Percentiles rank a stretch among this genome's conserved stretches.
Evolutionary conservation across 2,797 vertebrate genomes (phyloP).

Genomic region (Rousettus madagascariensis): DNA sequence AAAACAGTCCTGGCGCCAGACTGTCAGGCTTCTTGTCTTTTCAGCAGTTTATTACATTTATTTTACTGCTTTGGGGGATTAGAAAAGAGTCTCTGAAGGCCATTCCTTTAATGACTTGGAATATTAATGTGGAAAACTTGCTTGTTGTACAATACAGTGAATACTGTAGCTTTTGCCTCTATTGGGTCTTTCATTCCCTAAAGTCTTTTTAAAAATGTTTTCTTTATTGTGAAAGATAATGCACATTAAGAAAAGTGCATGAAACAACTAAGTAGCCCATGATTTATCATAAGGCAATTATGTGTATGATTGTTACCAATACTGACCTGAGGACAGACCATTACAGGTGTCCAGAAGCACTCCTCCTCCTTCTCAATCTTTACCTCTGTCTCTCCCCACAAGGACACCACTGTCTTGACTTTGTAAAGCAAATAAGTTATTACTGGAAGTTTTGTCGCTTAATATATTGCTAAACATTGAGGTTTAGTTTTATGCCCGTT

Average conservation of each 20-base stretch:
- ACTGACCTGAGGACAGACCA: neutral
- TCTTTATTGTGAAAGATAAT: slow-evolving; percentile 41
- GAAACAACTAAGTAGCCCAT: neutral
- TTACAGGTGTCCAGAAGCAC: neutral
- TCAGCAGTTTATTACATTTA: slow-evolving; percentile 41
- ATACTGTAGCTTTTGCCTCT: slow-evolving; percentile 5
- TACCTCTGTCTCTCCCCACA: neutral
- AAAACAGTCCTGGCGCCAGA: neutral
- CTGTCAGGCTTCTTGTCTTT: slow-evolving; percentile 35
- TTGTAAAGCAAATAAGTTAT: neutral
- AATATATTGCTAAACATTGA: neutral
- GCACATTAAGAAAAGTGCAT: neutral
- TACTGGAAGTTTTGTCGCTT: neutral
- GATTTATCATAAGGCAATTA: neutral
- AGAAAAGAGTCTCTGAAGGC: slow-evolving; percentile 56
- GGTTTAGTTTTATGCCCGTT: neutral
- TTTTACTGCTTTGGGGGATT: slow-evolving; percentile 56
- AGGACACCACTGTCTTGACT: neutral
- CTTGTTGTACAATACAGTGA: neutral
- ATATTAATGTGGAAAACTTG: slow-evolving; percentile 57
- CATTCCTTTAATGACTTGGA: slow-evolving; percentile 58
- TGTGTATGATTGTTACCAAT: neutral
- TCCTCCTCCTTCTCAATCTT: neutral
- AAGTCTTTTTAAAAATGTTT: neutral
- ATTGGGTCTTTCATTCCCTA: neutral